Evolutionary conservation across 2,113 vertebrate genomes (phyloP), one percentile per base, ranked within the genome.

Genomic region (Tychaedon coryphoeus): DNA sequence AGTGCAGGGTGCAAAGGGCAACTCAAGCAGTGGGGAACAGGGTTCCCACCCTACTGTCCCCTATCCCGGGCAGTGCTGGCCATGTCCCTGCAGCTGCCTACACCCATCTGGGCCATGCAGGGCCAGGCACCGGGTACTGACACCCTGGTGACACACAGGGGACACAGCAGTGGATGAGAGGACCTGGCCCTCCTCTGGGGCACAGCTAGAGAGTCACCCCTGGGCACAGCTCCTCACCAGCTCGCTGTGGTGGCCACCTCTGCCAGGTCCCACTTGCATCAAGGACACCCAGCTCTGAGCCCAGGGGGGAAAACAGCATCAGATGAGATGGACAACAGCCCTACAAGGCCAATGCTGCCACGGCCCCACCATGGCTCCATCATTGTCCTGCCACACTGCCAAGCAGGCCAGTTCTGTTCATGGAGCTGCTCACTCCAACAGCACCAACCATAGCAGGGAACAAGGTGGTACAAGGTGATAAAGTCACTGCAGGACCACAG

Each of bases 381-480:
- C 26, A 7, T 17, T n/a, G n/a, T 45, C 11, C n/a, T 22, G 2
- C 50, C 43, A 56, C 40, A 18, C 29, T 38, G 47, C 22, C 61
- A 40, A 0, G 29, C 29, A 40, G 45, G 33, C 64, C 4, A 0
- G 2, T 47, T 31, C 19, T 3, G 1, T 7, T 36, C 81, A 5
- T 11, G 31, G 40, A 57, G 51, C 61, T 14, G 2, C 78, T 67
- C 8, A 0, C 36, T 62, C 83, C 12, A 1, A 10, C 33, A 48
- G 26, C 7, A 1, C 51, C 19, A 9, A 14, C 47, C 0, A 0
- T 4, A 26, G 57, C 40, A 8, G 26, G 12, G n/a, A 19, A 20
- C 5, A 12, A 36, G 70, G 24, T 14, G 54, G n/a, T 13, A 22
- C 36, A 10, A 64, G 45, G 71, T 18, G 80, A 76, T 33, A 40